Conservation (phyloP, 1,140 invertebrate genomes). For the Leptopilina boulardi region DNA sequence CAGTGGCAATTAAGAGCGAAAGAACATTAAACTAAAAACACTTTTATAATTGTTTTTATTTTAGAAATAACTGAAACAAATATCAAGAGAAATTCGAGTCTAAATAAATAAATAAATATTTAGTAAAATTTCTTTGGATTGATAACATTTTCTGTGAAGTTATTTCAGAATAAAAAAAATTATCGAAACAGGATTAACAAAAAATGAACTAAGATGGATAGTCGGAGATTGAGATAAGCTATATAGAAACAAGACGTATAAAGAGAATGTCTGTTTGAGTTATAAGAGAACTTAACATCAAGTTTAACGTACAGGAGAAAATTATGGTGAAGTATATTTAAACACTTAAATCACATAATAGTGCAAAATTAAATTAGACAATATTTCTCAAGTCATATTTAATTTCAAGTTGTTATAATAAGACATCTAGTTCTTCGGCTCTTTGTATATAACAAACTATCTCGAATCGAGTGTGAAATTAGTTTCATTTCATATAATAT, state of each 20-base stretch:
- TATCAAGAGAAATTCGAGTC: too few relatives aligned
- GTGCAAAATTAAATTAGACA: neutral
- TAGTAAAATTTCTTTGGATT: too few relatives aligned
- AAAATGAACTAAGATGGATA: neutral
- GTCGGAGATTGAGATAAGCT: constrained; percentile 1
- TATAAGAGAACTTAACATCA: neutral
- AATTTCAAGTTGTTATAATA: neutral
- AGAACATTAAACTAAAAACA: neutral
- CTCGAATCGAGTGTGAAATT: constrained; percentile 13
- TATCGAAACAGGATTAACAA: neutral
- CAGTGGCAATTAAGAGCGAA: neutral
- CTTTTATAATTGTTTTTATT: too few relatives aligned
- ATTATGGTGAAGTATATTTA: neutral
- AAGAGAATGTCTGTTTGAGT: neutral
- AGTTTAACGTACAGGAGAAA: too few relatives aligned
- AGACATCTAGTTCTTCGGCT: neutral
- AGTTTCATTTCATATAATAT: neutral
- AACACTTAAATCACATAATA: neutral
- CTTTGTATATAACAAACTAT: neutral
- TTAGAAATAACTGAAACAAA: too few relatives aligned
- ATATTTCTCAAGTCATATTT: neutral
- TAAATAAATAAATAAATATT: too few relatives aligned
- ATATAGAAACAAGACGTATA: neutral
- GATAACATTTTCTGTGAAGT: neutral
- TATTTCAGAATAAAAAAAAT: neutral